Conservation (phyloP, 2,113 vertebrate species). For the Gulo gulo region DNA sequence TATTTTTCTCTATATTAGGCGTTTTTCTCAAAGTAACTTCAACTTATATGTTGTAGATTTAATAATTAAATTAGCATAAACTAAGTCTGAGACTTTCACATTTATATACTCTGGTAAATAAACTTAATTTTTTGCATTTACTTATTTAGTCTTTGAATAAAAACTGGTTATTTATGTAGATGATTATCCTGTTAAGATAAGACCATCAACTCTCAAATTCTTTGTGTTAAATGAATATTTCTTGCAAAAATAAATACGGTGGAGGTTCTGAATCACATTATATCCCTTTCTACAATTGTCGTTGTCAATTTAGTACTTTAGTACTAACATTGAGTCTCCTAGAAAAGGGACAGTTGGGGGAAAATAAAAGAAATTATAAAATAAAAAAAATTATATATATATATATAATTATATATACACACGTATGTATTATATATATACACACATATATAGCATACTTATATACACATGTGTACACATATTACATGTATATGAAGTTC, state of each 20-base stretch:
- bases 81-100: neutral
- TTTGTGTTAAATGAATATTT: neutral
- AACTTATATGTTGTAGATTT: neutral
- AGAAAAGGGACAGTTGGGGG: neutral
- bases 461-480: no score
- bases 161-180: neutral
- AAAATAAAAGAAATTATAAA: neutral
- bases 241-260: neutral
- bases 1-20: neutral
- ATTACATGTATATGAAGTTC: neutral
- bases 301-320: neutral
- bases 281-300: neutral
- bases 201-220: neutral
- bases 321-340: neutral
- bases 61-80: neutral
- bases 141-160: neutral
- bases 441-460: neutral
- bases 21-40: neutral
- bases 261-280: neutral
- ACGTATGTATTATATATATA: no score
- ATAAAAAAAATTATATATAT: no score
- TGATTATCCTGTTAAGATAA: neutral
- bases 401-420: neutral
- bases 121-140: neutral
- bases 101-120: slow-evolving; percentile 11